Conservation (phyloP, 2,113 vertebrate species). For the Coracopsis vasa region DNA sequence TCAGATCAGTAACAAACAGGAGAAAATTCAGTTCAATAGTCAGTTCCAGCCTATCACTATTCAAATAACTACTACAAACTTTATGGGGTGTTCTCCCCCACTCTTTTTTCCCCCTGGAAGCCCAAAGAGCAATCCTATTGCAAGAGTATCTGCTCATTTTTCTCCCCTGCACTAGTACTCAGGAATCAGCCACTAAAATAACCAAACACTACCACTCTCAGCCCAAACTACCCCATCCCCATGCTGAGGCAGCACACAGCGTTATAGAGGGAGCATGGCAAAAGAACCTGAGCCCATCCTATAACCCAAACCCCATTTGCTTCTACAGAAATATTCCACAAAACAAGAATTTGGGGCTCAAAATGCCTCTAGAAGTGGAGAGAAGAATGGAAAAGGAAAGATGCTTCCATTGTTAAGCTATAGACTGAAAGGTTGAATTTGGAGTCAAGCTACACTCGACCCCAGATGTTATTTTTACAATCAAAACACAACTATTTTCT, state of each 20-base stretch:
- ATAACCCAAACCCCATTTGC: too few relatives aligned
- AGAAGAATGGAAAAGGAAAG: background rate
- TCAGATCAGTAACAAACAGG: background rate
- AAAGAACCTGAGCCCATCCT: background rate
- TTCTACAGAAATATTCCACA: background rate
- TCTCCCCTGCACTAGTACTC: background rate
- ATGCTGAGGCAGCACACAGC: accelerated
- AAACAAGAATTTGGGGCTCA: background rate
- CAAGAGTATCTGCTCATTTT: background rate
- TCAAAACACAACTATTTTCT: background rate
- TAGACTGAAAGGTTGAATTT: background rate
- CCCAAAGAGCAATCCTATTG: background rate
- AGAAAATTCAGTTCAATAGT: background rate
- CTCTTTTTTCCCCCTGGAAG: background rate
- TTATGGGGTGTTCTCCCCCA: background rate
- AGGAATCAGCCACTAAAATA: background rate
- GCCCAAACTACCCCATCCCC: background rate
- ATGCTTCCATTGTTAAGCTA: background rate
- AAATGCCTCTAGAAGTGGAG: background rate
- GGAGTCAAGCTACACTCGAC: background rate
- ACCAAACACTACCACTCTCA: background rate
- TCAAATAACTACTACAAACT: background rate
- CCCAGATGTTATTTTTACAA: background rate
- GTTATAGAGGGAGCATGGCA: accelerated
- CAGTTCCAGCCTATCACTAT: background rate